Conservation (phyloP, 1,140 invertebrate genomes). For the Drosophila nigrodunni region DNA sequence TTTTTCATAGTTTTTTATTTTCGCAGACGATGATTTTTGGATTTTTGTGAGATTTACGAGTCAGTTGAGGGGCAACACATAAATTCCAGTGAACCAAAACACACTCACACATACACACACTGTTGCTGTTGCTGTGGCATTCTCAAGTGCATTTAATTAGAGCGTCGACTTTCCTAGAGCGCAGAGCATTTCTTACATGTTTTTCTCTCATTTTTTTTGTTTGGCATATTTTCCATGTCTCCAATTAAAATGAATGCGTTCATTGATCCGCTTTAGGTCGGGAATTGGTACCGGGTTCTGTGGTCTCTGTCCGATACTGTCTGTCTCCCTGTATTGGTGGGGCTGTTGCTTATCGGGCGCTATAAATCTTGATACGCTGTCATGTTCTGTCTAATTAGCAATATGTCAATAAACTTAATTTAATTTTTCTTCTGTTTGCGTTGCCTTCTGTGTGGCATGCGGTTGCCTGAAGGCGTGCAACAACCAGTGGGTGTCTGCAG, state of each 20-base stretch:
- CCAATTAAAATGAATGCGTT: slow-evolving; percentile 84
- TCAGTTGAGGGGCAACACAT: slow-evolving; percentile 69
- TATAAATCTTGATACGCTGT: slow-evolving; percentile 84
- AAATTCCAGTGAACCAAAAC: slow-evolving; percentile 73
- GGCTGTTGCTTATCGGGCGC: slow-evolving; percentile 72
- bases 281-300: not conserved
- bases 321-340: not conserved
- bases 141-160: slow-evolving; percentile 81
- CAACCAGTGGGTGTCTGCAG: not conserved
- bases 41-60: slow-evolving; percentile 71
- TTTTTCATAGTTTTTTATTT: slow-evolving; percentile 43
- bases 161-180: slow-evolving; percentile 55
- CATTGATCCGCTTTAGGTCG: slow-evolving; percentile 73
- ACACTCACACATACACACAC: slow-evolving; percentile 10
- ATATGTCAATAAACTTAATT: slow-evolving; percentile 84
- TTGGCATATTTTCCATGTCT: slow-evolving; percentile 82
- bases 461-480: slow-evolving; percentile 14
- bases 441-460: slow-evolving; percentile 33
- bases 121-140: slow-evolving; percentile 51
- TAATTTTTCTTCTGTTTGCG: slow-evolving; percentile 60
- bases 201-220: slow-evolving; percentile 56
- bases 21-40: slow-evolving; percentile 58
- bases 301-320: slow-evolving; percentile 10
- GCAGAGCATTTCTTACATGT: slow-evolving; percentile 18
- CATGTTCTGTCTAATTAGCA: slow-evolving; percentile 84